Percentiles rank a stretch among this genome's conserved stretches.
phyloP scores from a whole-genome alignment of 1,140 invertebrate species.

The Drosophila albomicans region DNA sequence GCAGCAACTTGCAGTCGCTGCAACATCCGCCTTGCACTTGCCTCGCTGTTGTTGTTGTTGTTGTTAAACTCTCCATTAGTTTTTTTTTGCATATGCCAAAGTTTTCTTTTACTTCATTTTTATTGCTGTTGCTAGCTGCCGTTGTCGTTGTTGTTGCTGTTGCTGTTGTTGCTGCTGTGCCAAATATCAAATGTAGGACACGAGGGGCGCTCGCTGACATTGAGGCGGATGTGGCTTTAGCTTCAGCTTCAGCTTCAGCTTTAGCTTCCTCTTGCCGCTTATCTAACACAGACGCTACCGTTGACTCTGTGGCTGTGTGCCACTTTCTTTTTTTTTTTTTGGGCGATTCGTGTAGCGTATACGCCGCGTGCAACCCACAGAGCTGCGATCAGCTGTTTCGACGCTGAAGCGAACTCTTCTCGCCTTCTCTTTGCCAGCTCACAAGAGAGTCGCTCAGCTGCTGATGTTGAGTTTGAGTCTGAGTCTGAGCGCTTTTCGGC shows the following conservation, averaged over 20 bases:
- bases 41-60: slow-evolving; percentile 1
- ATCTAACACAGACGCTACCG: slow-evolving; percentile 17
- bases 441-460: neutral
- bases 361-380: slow-evolving; percentile 37
- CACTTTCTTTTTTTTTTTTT: slow-evolving; percentile 12
- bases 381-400: slow-evolving; percentile 44
- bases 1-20: slow-evolving; percentile 1
- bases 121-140: slow-evolving; percentile 3
- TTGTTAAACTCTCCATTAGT: slow-evolving; percentile 46
- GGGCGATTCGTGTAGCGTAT: slow-evolving; percentile 33
- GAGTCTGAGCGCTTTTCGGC: slow-evolving; percentile 34
- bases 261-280: slow-evolving; percentile 44
- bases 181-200: slow-evolving; percentile 47
- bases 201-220: slow-evolving; percentile 43
- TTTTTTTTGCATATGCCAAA: slow-evolving; percentile 39
- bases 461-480: slow-evolving; percentile 14
- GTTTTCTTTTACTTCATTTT: slow-evolving; percentile 48
- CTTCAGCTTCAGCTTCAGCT: slow-evolving; percentile 11
- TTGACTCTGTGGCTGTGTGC: neutral
- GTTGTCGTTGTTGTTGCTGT: no score
- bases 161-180: slow-evolving; percentile 35
- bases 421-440: slow-evolving; percentile 8
- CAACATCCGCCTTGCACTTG: slow-evolving; percentile 49
- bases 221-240: slow-evolving; percentile 45
- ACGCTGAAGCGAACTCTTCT: neutral